Percentiles rank a stretch among this genome's conserved stretches.
phyloP scores from a whole-genome alignment of 2,888 invertebrate genomes.

The Zaprionus lineosus region DNA sequence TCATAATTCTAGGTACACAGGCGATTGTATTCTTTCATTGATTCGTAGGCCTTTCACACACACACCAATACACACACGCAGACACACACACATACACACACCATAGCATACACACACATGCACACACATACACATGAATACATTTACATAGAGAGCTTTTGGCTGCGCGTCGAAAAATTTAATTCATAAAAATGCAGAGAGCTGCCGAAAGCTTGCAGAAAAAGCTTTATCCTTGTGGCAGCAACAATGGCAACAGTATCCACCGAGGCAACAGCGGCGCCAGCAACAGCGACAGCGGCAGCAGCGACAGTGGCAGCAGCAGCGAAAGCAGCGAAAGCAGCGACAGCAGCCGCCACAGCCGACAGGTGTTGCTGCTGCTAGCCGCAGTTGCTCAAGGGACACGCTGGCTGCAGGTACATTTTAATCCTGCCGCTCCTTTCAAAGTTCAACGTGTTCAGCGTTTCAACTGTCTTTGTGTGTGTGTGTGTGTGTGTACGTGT shows the following conservation, averaged over 20 bases:
- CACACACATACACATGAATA: not conserved
- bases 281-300: slow-evolving; percentile 34
- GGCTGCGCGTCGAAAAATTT: slow-evolving; percentile 38
- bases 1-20: slow-evolving; percentile 14
- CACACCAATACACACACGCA: slow-evolving; percentile 7
- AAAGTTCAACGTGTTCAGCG: not conserved
- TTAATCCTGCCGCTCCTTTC: slow-evolving; percentile 8
- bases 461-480: not conserved
- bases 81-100: slow-evolving; percentile 1
- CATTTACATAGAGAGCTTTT: slow-evolving; percentile 48
- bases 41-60: slow-evolving; percentile 45
- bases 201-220: slow-evolving; percentile 20
- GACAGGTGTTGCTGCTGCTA: slow-evolving; percentile 68
- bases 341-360: slow-evolving; percentile 41
- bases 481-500: slow-evolving; percentile 3
- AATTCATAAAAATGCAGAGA: slow-evolving; percentile 68
- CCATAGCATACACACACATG: slow-evolving; percentile 4
- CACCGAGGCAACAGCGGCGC: slow-evolving; percentile 23
- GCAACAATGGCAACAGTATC: slow-evolving; percentile 19
- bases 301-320: slow-evolving; percentile 26
- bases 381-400: slow-evolving; percentile 69
- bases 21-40: slow-evolving; percentile 38
- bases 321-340: slow-evolving; percentile 4
- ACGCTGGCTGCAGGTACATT: slow-evolving; percentile 65
- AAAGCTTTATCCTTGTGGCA: slow-evolving; percentile 44